These are phyloP conservation scores for Cassiopea xamachana DNA, from an alignment of 30 jellyfish, hydroid and myxozoan genomes.

Conservation along the genomic window DNA sequence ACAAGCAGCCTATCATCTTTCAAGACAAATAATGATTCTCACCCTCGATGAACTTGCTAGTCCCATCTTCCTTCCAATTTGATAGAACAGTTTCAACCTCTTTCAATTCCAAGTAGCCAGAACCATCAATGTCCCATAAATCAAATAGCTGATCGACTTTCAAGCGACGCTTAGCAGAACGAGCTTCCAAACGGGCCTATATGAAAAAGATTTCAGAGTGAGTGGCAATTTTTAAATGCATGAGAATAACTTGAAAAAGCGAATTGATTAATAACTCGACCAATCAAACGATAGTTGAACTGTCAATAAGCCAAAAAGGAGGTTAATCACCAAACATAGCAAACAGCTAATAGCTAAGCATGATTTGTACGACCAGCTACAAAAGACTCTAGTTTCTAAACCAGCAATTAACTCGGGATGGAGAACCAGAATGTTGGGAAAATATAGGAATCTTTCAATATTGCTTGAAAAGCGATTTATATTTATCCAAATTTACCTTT, in stretches of 20 bases:
- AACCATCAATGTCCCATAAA: conserved; percentile 93
- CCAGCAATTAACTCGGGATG: too few species aligned
- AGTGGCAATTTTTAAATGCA: neutral
- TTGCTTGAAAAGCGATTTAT: neutral
- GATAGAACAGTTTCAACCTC: conserved; percentile 88
- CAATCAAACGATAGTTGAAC: neutral
- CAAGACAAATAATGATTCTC: neutral
- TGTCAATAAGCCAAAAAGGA: neutral
- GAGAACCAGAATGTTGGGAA: neutral
- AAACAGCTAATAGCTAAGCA: neutral
- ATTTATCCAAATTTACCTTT: conserved; percentile 31
- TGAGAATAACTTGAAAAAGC: too few species aligned
- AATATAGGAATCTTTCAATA: neutral
- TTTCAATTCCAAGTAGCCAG: conserved; percentile 84
- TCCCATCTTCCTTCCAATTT: conserved; percentile 90
- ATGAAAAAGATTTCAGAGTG: neutral
- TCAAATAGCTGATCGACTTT: conserved; percentile 86
- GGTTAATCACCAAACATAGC: neutral
- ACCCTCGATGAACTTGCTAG: conserved; percentile 65
- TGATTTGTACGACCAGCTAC: too few species aligned
- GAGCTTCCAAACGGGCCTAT: conserved; percentile 84
- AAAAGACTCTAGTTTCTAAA: too few species aligned
- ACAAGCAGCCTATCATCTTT: neutral
- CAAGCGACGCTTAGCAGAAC: conserved; percentile 81
- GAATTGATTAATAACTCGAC: neutral